Evolutionary conservation across 2,113 vertebrate genomes (phyloP).

Genomic region (Rhynchopsitta pachyrhyncha): DNA sequence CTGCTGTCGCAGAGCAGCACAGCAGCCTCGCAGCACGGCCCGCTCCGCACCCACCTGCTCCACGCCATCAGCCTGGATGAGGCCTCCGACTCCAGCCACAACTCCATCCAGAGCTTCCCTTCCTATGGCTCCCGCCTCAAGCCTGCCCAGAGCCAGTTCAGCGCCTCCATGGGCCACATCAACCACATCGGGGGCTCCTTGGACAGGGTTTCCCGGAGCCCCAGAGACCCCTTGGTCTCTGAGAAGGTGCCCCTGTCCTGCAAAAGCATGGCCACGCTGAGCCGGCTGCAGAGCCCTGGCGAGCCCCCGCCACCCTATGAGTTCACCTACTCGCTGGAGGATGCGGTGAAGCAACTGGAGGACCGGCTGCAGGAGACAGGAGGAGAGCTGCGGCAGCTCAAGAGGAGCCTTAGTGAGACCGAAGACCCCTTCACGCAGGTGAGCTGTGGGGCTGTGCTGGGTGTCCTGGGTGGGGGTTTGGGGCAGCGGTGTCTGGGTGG

Average conservation of each 20-base stretch:
- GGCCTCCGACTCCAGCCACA: constrained; percentile 87
- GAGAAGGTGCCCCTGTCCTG: constrained; percentile 77
- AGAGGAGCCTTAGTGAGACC: constrained; percentile 87
- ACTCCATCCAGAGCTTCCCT: constrained; percentile 90
- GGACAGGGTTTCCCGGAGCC: constrained; percentile 79
- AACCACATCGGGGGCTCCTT: constrained; percentile 91
- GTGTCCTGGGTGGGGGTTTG: background rate
- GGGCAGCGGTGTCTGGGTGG: background rate
- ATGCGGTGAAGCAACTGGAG: constrained; percentile 87
- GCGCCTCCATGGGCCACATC: constrained; percentile 93
- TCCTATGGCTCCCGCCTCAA: constrained; percentile 86
- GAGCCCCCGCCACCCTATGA: constrained; percentile 90
- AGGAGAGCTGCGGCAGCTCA: constrained; percentile 89
- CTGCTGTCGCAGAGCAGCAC: constrained; percentile 79
- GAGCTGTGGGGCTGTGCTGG: background rate
- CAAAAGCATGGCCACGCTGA: constrained; percentile 86
- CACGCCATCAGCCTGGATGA: constrained; percentile 84
- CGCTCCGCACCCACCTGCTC: constrained; percentile 72
- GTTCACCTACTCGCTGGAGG: constrained; percentile 87
- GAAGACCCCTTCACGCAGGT: constrained; percentile 93
- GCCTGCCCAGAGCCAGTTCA: constrained; percentile 86
- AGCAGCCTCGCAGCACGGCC: constrained; percentile 61
- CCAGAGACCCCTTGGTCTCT: constrained; percentile 71
- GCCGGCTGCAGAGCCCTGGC: constrained; percentile 79
- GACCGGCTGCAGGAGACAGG: constrained; percentile 88